A percentile compares a stretch with the other conserved stretches of the same genome.
Conservation (phyloP, 2,797 vertebrate genomes). For the Lepilemur septentrionalis region DNA sequence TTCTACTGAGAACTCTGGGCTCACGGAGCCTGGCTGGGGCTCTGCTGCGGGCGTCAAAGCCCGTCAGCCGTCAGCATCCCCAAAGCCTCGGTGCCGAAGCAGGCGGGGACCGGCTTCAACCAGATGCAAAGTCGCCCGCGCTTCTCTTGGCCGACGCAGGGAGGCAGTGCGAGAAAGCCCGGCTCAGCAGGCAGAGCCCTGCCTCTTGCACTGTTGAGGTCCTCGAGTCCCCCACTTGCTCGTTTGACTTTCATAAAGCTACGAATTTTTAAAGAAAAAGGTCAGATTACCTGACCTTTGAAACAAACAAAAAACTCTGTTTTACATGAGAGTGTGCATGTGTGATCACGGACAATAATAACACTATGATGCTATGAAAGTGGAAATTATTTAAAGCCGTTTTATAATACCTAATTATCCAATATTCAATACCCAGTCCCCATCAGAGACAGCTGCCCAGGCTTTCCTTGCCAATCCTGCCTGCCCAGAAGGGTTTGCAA, state of each 20-base stretch:
- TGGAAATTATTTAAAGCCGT: not conserved
- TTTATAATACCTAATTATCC: not conserved
- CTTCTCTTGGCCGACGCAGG: conserved; percentile 43
- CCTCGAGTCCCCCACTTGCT: not conserved
- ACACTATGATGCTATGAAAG: not conserved
- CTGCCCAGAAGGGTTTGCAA: not conserved
- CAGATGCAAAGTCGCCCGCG: not conserved
- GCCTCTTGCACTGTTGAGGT: not conserved
- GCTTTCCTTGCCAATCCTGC: not conserved
- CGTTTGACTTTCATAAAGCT: not conserved
- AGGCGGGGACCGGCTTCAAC: not conserved
- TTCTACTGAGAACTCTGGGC: fast-evolving
- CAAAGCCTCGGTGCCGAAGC: not conserved
- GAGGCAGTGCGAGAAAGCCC: conserved; percentile 73
- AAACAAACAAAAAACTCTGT: not conserved
- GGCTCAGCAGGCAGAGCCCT: not conserved
- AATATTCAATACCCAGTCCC: not conserved
- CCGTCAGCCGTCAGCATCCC: fast-evolving
- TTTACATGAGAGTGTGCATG: not conserved
- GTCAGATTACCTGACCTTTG: not conserved
- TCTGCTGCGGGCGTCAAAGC: not conserved
- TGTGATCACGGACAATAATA: not conserved
- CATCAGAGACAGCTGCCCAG: not conserved
- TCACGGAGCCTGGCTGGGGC: not conserved
- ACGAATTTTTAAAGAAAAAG: not conserved